A percentile compares a stretch with the other conserved stretches of the same genome.
phyloP scores from a whole-genome alignment of 2,797 vertebrate genomes.

The Acanthornis magna region DNA sequence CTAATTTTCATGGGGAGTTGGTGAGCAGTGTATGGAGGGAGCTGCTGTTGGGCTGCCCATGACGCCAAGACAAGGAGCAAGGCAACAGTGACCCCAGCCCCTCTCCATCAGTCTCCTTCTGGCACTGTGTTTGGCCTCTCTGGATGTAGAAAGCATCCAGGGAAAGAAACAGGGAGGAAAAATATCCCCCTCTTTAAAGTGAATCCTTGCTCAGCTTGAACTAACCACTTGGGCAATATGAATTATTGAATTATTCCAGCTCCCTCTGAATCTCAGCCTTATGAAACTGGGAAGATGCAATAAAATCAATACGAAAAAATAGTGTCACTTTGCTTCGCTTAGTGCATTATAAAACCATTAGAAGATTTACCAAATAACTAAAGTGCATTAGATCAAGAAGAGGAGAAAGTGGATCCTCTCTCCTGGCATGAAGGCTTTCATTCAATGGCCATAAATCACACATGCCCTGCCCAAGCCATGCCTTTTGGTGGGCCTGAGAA shows the following conservation, averaged over 20 bases:
- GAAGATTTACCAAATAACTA: constrained; percentile 69
- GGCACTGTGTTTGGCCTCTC: not conserved
- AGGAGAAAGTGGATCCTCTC: constrained; percentile 53
- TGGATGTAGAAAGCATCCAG: not conserved
- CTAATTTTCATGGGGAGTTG: not conserved
- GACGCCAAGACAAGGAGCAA: not conserved
- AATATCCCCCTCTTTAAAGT: not conserved
- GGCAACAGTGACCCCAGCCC: not conserved
- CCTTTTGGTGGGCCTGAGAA: not conserved
- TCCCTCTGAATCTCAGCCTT: constrained; percentile 37
- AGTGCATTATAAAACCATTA: constrained; percentile 71
- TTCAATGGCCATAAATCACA: constrained; percentile 34
- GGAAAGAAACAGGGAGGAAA: not conserved
- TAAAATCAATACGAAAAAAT: constrained; percentile 56
- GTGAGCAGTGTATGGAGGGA: not conserved
- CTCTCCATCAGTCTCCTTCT: not conserved
- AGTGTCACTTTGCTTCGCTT: constrained; percentile 52
- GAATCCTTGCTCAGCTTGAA: not conserved
- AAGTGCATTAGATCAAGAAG: constrained; percentile 63
- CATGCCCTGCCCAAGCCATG: not conserved
- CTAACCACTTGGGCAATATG: constrained; percentile 29
- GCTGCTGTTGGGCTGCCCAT: not conserved
- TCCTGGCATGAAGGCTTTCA: not conserved
- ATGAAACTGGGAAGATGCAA: constrained; percentile 39
- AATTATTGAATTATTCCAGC: constrained; percentile 62